Evolutionary conservation across 1,140 invertebrate genomes (phyloP).

Genomic region (Nylanderia fulva): DNA sequence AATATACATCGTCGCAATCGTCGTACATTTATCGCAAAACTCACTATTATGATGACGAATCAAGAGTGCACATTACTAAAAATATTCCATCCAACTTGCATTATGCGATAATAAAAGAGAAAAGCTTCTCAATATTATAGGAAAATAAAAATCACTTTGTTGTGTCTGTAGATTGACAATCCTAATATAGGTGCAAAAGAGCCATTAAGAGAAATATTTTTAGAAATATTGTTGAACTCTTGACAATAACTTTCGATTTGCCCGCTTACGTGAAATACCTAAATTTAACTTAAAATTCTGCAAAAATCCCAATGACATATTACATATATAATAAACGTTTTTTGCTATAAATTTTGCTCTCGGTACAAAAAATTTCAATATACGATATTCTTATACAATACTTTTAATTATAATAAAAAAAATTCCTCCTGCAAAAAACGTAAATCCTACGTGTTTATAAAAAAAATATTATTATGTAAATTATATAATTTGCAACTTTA

Average conservation of each 20-base stretch:
- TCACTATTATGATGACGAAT: constrained; percentile 21
- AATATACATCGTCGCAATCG: neutral
- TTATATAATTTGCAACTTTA: too few relatives aligned
- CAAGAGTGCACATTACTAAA: constrained; percentile 18
- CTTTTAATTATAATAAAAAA: neutral
- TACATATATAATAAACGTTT: neutral
- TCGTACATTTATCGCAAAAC: neutral
- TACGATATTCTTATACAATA: neutral
- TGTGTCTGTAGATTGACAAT: neutral
- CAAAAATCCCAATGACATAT: neutral
- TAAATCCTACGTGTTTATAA: too few relatives aligned
- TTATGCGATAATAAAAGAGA: constrained; percentile 16
- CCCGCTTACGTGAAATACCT: constrained; percentile 13
- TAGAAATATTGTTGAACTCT: neutral
- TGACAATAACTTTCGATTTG: constrained; percentile 18
- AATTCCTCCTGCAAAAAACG: neutral
- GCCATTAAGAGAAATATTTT: neutral
- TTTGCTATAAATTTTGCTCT: neutral
- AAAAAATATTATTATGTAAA: too few relatives aligned
- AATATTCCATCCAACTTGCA: constrained; percentile 35
- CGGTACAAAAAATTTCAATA: neutral
- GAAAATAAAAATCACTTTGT: constrained; percentile 23
- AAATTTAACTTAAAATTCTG: neutral
- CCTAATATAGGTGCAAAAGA: neutral
- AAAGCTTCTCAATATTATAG: neutral